phyloP scores from a whole-genome alignment of 1,140 invertebrate species.

The Hypsibius dujardini region DNA sequence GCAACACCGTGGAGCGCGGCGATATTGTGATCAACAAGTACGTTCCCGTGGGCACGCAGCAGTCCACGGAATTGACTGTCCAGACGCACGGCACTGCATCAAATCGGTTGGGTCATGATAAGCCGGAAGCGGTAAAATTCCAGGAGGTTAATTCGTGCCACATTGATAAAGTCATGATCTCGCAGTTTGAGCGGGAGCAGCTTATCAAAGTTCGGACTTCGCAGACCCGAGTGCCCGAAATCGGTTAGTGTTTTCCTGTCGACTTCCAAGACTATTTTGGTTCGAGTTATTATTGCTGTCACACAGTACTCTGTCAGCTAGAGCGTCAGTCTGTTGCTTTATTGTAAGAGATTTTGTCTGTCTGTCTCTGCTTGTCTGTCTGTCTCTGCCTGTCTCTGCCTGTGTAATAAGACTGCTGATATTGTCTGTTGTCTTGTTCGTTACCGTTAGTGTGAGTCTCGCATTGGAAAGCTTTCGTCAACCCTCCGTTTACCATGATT shows the following conservation, averaged over 20 bases:
- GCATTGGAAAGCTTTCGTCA: too few relatives aligned
- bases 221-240: conserved; percentile 82
- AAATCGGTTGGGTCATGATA: not conserved
- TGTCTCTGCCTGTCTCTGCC: too few relatives aligned
- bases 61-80: conserved; percentile 22
- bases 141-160: conserved; percentile 47
- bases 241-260: conserved; percentile 41
- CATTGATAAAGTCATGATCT: conserved; percentile 87
- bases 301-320: too few relatives aligned
- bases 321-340: too few relatives aligned
- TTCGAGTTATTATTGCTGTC: too few relatives aligned
- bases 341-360: too few relatives aligned
- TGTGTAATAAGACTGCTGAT: too few relatives aligned
- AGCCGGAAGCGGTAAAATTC: conserved; percentile 40
- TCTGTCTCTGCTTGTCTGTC: too few relatives aligned
- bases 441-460: too few relatives aligned
- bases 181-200: conserved; percentile 73
- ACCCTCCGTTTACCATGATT: too few relatives aligned
- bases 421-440: too few relatives aligned
- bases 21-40: conserved; percentile 29
- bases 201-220: conserved; percentile 76
- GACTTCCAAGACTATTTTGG: too few relatives aligned
- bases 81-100: not conserved
- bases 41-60: conserved; percentile 25
- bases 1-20: not conserved